These are phyloP conservation scores for Rhinolophus sinicus DNA, from an alignment of 2,113 vertebrate species.

Conservation along the genomic window DNA sequence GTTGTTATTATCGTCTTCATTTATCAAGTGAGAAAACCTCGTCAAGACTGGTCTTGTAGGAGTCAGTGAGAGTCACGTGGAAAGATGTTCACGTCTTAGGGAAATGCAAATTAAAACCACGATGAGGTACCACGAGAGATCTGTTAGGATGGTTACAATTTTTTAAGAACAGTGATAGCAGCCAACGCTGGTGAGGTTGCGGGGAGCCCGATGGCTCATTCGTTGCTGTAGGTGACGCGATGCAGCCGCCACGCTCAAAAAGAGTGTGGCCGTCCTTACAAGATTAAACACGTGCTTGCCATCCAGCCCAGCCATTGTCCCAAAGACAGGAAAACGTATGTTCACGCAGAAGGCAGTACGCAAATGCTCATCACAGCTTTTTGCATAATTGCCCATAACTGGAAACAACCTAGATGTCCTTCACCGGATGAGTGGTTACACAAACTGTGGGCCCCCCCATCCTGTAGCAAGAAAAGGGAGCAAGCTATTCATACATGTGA, in stretches of 20 bases:
- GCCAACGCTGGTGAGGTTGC: neutral
- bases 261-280: no score
- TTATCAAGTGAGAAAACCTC: neutral
- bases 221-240: neutral
- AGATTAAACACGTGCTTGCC: neutral
- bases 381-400: neutral
- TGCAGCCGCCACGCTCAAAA: no score
- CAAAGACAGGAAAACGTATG: neutral
- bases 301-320: neutral
- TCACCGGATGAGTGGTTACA: neutral
- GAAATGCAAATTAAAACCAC: neutral
- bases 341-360: neutral
- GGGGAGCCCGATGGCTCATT: neutral
- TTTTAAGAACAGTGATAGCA: neutral
- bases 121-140: neutral
- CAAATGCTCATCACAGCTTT: neutral
- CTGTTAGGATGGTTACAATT: neutral
- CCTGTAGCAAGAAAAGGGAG: neutral
- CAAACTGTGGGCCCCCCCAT: neutral
- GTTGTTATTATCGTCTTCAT: neutral
- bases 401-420: conserved; percentile 24
- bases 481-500: neutral
- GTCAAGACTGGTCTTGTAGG: neutral
- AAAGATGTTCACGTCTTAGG: neutral
- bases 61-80: neutral